Base-by-base conservation (phyloP, 2,888 invertebrate species). In the Apodemia mormo region DNA sequence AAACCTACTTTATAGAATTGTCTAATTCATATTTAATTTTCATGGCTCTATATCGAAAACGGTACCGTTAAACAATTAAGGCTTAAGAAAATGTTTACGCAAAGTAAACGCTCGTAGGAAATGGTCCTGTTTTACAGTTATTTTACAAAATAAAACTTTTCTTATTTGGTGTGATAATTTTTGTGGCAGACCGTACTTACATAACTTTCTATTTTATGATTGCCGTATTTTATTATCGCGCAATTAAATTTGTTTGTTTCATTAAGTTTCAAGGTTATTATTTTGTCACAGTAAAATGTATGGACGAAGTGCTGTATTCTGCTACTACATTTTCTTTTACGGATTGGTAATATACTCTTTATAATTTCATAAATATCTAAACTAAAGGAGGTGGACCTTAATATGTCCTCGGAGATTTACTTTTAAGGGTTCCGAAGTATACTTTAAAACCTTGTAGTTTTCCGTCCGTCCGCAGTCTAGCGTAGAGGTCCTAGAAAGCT, bases 101-200 rank as follows among this genome's bases (percentile, higher is more conserved):
- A 52, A n/a, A 52, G n/a, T n/a, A n/a, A 52, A 52, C 52, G n/a
- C 2, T n/a, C n/a, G n/a, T 52, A n/a, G 14, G 52, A 14, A 52
- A 52, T n/a, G 52, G n/a, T 4, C 52, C 52, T 52, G 52, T 52
- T 52, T 52, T 7, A 52, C 52, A 52, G 6, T 54, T 8, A 54
- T 54, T 54, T 54, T 54, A 22, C 22, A 54, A n/a, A 54, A 54
- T 54, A 54, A 54, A 54, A 54, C 54, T 54, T 54, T 45, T 54
- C n/a, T 54, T 54, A 54, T 54, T 54, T 22, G 54, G 54, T 54
- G 54, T 54, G 54, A 54, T 54, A 54, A 54, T 61, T 61, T 61
- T 33, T n/a, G 33, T 37, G 14, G 64, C 37, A 2, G 33, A 64
- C 64, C n/a, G 64, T 64, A 64, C 12, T 33, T 64, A 37, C 37